Percentiles rank a stretch among this genome's conserved stretches.
phyloP scores from a whole-genome alignment of 2,797 vertebrate genomes.

The Microctenopoma lineatum region DNA sequence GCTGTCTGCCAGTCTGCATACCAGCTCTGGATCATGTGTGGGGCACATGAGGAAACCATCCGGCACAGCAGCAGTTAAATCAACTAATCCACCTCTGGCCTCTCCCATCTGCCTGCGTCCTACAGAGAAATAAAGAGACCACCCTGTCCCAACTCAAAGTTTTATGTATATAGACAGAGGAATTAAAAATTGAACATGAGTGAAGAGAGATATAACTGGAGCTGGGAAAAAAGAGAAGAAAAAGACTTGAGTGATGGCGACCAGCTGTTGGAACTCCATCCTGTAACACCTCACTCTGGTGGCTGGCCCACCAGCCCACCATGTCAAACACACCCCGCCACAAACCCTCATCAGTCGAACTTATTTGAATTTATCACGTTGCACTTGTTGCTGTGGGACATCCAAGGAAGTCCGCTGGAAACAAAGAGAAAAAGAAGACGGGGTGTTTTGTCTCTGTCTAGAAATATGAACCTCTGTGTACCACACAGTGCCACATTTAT shows the following conservation, averaged over 20 bases:
- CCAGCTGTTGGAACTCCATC: constrained; percentile 60
- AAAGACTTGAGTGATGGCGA: constrained; percentile 31
- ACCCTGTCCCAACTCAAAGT: constrained; percentile 41
- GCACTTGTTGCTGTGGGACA: constrained; percentile 56
- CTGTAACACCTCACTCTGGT: constrained; percentile 48
- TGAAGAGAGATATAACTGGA: constrained; percentile 4
- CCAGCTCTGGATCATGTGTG: constrained; percentile 30
- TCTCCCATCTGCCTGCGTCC: constrained; percentile 45
- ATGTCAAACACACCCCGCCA: constrained; percentile 51
- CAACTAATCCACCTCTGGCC: constrained; percentile 34
- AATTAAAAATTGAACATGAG: constrained; percentile 18
- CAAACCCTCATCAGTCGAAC: constrained; percentile 50
- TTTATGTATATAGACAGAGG: constrained; percentile 29
- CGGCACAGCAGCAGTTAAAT: constrained; percentile 62
- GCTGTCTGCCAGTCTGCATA: constrained; percentile 29
- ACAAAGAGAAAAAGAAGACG: constrained; percentile 15
- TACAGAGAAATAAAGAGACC: constrained; percentile 48
- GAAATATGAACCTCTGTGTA: constrained; percentile 38
- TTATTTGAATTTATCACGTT: constrained; percentile 42
- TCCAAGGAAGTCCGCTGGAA: constrained; percentile 35
- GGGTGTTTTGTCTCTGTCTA: constrained; percentile 20
- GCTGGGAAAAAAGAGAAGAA: constrained; percentile 2
- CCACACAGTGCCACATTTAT: constrained; percentile 19
- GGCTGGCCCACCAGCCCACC: constrained; percentile 36
- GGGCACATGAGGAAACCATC: constrained; percentile 64